Conservation (phyloP, 2,888 invertebrate species). For the Perithous albicinctus region DNA sequence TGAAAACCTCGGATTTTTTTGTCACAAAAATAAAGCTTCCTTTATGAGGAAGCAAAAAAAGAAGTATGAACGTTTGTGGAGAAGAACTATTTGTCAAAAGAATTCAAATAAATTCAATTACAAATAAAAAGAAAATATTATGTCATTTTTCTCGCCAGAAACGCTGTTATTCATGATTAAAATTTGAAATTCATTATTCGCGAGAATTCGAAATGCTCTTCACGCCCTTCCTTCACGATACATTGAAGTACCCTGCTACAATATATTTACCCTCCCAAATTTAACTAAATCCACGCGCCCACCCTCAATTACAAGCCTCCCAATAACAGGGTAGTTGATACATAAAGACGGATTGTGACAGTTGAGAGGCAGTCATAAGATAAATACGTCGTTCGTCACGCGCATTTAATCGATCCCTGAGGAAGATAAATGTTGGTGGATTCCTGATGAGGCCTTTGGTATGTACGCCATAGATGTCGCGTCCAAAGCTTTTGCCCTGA, state of each 20-base stretch:
- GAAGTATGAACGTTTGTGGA: too few species aligned
- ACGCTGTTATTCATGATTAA: neutral
- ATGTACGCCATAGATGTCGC: neutral
- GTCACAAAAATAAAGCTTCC: too few species aligned
- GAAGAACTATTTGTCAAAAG: too few species aligned
- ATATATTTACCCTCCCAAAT: neutral
- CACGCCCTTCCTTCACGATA: neutral
- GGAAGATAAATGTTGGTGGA: conserved; percentile 1
- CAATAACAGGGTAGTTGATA: neutral
- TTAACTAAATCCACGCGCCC: neutral
- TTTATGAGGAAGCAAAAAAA: too few species aligned
- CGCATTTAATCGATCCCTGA: neutral
- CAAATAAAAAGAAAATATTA: neutral
- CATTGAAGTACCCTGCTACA: neutral
- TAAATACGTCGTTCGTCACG: neutral
- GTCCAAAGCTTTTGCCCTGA: neutral
- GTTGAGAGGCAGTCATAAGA: neutral
- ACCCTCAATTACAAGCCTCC: neutral
- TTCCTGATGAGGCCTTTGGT: neutral
- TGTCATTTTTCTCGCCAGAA: neutral
- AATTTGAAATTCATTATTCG: neutral
- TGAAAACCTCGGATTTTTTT: too few species aligned
- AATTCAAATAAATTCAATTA: neutral
- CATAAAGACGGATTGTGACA: conserved; percentile 7
- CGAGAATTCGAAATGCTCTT: neutral